Evolutionary conservation across 1,140 invertebrate species (phyloP).

Genomic region (Hylaeus anthracinus): DNA sequence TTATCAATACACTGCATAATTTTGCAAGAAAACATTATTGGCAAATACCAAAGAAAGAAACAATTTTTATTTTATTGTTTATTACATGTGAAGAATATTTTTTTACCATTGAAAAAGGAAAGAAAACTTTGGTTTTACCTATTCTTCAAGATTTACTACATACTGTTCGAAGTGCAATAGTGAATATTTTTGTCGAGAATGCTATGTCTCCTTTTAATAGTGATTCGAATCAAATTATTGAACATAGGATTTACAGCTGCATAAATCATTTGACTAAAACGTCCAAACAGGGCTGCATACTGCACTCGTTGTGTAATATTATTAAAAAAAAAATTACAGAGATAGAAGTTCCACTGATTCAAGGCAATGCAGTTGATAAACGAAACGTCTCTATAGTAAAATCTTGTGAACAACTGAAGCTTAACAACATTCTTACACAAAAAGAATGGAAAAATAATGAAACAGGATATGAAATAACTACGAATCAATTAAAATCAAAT

Average conservation of each 20-base stretch:
- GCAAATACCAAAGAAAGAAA: conserved; percentile 16
- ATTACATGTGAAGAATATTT: conserved; percentile 61
- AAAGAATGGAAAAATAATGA: background rate
- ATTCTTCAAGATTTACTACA: conserved; percentile 40
- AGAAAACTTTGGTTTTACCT: conserved; percentile 46
- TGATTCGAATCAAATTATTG: background rate
- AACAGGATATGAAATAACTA: background rate
- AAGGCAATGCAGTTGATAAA: background rate
- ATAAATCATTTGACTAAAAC: background rate
- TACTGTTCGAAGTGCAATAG: conserved; percentile 39
- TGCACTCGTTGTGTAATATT: background rate
- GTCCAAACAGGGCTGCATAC: background rate
- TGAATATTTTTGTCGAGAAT: conserved; percentile 44
- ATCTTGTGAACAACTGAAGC: background rate
- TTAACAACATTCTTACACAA: background rate
- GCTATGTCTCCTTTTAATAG: background rate
- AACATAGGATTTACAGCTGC: background rate
- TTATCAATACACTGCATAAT: background rate
- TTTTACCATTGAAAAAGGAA: conserved; percentile 23
- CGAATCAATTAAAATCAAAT: background rate
- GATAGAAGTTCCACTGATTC: background rate
- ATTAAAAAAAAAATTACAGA: background rate
- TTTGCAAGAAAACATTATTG: conserved; percentile 8
- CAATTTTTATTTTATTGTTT: conserved; percentile 63
- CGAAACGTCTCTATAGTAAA: background rate